Evolutionary conservation across 2,797 vertebrate species (phyloP).

Genomic region (Microctenopoma stevenorrisi): DNA sequence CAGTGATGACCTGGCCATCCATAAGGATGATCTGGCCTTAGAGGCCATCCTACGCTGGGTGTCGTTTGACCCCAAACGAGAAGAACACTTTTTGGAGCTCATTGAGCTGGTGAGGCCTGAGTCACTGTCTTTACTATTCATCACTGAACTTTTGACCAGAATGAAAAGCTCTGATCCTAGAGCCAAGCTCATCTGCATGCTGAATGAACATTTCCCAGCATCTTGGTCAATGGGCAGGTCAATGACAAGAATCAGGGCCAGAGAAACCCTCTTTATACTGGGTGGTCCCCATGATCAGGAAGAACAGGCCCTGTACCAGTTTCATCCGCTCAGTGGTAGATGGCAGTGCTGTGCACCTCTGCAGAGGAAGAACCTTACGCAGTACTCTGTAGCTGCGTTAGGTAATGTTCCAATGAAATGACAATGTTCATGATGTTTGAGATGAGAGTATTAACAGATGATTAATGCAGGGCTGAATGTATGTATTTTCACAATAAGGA

Average conservation of each 20-base stretch:
- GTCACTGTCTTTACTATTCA: constrained; percentile 86
- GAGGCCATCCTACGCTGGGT: constrained; percentile 87
- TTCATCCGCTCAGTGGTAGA: constrained; percentile 83
- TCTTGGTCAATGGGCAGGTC: constrained; percentile 82
- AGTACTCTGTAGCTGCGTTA: constrained; percentile 90
- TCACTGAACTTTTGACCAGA: constrained; percentile 83
- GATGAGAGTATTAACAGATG: background rate
- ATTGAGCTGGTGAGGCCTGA: constrained; percentile 85
- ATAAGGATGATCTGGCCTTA: constrained; percentile 86
- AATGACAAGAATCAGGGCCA: constrained; percentile 70
- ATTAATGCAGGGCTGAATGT: background rate
- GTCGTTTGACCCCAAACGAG: constrained; percentile 81
- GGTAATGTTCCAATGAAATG: constrained; percentile 80
- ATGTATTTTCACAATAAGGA: background rate
- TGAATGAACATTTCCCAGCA: constrained; percentile 83
- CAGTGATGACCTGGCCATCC: constrained; percentile 85
- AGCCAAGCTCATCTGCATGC: constrained; percentile 83
- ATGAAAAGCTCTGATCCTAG: constrained; percentile 80
- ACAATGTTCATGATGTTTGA: background rate
- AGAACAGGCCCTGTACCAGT: constrained; percentile 87
- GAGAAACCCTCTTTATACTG: constrained; percentile 87
- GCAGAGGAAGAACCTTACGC: constrained; percentile 89
- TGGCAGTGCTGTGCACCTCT: constrained; percentile 89
- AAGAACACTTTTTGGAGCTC: constrained; percentile 87
- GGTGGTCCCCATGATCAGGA: constrained; percentile 90